Evolutionary conservation across 35 echinoderm and acorn worm genomes (phyloP).

Genomic region (Strongylocentrotus purpuratus): DNA sequence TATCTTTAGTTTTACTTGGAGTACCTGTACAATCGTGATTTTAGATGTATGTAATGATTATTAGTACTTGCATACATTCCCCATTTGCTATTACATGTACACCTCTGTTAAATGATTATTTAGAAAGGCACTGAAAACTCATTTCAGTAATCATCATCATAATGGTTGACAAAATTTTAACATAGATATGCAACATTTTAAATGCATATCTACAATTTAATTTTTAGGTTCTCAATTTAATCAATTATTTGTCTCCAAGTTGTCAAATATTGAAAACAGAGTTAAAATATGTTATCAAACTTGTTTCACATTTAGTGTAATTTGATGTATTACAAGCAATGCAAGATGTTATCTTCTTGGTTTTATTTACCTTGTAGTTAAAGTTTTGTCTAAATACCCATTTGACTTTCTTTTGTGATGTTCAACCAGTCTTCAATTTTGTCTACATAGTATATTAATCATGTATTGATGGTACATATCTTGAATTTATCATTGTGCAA

Average conservation of each 20-base stretch:
- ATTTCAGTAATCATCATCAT: too few relatives aligned
- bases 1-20: neutral
- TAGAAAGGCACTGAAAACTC: too few relatives aligned
- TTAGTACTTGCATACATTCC: neutral
- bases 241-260: too few relatives aligned
- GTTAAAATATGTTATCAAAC: too few relatives aligned
- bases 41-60: neutral
- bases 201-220: too few relatives aligned
- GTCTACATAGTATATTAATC: neutral
- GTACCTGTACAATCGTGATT: neutral
- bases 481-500: neutral
- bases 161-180: too few relatives aligned
- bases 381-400: neutral
- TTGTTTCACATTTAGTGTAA: too few relatives aligned
- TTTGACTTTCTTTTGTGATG: neutral
- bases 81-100: neutral
- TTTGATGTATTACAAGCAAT: neutral
- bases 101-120: too few relatives aligned
- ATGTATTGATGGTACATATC: neutral
- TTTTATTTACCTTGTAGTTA: neutral
- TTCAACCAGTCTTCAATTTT: neutral
- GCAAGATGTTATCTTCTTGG: neutral
- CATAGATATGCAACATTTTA: too few relatives aligned
- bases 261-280: too few relatives aligned
- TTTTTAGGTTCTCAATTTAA: too few relatives aligned